Evolutionary conservation across 2,797 vertebrate species (phyloP).

Genomic region (Falco berigora): DNA sequence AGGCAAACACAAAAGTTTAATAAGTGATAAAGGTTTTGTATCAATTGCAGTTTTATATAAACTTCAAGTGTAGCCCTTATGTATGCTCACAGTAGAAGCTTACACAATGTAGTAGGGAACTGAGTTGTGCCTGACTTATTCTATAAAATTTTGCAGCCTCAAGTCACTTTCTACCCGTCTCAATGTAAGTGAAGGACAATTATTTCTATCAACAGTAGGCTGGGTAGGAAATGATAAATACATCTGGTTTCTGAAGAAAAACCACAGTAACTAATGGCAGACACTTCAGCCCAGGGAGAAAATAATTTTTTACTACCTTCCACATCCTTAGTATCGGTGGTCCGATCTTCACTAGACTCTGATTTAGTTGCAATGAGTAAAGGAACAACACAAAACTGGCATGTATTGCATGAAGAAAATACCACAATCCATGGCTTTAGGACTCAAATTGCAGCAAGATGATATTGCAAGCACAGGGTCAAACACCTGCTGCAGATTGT

Average conservation of each 20-base stretch:
- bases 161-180: background rate
- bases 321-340: background rate
- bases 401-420: background rate
- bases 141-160: background rate
- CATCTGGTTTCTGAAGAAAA: background rate
- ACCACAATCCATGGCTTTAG: rapidly evolving
- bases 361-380: background rate
- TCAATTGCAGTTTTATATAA: background rate
- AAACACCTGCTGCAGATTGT: background rate
- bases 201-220: background rate
- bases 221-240: background rate
- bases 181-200: background rate
- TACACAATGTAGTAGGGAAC: background rate
- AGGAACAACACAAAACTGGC: background rate
- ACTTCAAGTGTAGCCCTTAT: background rate
- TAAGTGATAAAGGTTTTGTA: background rate
- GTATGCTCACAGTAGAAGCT: background rate
- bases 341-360: background rate
- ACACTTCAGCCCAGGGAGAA: background rate
- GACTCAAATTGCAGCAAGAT: background rate
- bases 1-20: background rate
- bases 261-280: background rate
- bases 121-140: background rate
- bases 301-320: background rate
- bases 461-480: background rate